Percentiles rank a stretch among this genome's conserved stretches.
phyloP scores from a whole-genome alignment of 2,797 vertebrate species.

The Enteromius viviparus region DNA sequence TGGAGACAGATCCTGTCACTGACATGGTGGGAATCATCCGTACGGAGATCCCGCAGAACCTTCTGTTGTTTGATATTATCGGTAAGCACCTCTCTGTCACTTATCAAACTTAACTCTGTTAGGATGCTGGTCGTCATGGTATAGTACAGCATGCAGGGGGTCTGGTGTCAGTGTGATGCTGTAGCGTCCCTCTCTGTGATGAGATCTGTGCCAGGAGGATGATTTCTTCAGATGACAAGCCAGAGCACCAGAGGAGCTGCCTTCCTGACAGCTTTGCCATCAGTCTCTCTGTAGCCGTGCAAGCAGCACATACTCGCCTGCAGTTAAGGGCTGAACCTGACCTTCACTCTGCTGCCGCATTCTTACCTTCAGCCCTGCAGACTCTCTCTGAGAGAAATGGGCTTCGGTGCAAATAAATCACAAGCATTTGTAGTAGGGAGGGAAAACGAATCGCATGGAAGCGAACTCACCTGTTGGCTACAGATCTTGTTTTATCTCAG shows the following conservation, averaged over 20 bases:
- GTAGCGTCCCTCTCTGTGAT: constrained; percentile 28
- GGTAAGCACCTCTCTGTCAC: constrained; percentile 73
- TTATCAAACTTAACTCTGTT: background rate
- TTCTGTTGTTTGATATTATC: constrained; percentile 89
- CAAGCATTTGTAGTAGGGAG: constrained; percentile 22
- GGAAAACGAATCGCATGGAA: background rate
- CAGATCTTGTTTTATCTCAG: constrained; percentile 2
- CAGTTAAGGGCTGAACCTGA: constrained; percentile 34
- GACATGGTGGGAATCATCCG: constrained; percentile 95
- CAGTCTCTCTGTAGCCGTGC: constrained; percentile 22
- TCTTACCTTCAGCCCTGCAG: constrained; percentile 34
- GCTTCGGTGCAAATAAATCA: constrained; percentile 33
- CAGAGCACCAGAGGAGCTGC: constrained; percentile 45
- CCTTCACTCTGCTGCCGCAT: constrained; percentile 35
- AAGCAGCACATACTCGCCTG: background rate
- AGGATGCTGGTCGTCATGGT: constrained; percentile 1
- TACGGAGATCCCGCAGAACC: constrained; percentile 81
- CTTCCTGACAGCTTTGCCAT: constrained; percentile 31
- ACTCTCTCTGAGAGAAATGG: constrained; percentile 22
- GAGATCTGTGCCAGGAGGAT: constrained; percentile 52
- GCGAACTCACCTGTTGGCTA: constrained; percentile 13
- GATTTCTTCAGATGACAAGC: constrained; percentile 57
- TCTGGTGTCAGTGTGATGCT: constrained; percentile 29
- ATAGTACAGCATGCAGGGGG: constrained; percentile 14
- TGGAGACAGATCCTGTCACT: constrained; percentile 93